Evolutionary conservation across 30 jellyfish, hydroid and myxozoan genomes (phyloP), one percentile per base, ranked within the genome.

Genomic region (Nemopilema nomurai): DNA sequence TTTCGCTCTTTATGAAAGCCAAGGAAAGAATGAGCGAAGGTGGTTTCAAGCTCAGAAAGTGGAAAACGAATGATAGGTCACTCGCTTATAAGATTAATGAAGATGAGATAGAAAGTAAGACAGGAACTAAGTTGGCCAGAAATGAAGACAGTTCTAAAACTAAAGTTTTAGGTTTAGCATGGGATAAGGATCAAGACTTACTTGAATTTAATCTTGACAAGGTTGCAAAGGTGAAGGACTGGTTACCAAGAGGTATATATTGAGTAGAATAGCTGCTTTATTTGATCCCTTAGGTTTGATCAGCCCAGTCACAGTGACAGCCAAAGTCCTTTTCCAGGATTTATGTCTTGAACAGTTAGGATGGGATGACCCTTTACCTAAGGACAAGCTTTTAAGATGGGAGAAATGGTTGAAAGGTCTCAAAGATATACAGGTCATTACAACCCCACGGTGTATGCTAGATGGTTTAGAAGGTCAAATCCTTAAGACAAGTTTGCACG

Each of bases 241-340:
- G 49, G 67, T 67, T 32, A 53, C 87, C 77, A 50, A 77, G 62
- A 26, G 87, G 41, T 29, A 62, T 16, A 77, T 67, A 22, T 49
- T 79, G 18, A 79, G 80, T 31, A 52, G 80, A 24, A 66, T 79
- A 8, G 80, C 89, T 21, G 0, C 72, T 23, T 28, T 79, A 31
- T 64, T 64, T 65, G 89, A 64, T 20, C 70, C 70, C 49, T 63
- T 22, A 18, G 79, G 88, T 26, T 29, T 79, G 41, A 67, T 80
- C 17, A 80, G 89, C 71, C 89, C 89, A n/a, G 33, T 80, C 25
- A 79, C 81, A 28, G 89, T 80, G 31, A 23, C 74, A 16, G 89
- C 89, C 28, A 80, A 80, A 79, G 74, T 80, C 62, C 80, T 80
- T 18, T 80, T 80, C 66, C 89, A 80, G 89, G 89, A 80, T 8